A percentile compares a stretch with the other conserved stretches of the same genome.
Conservation (phyloP, 2,888 invertebrate species). For the Punctoribates punctum region DNA sequence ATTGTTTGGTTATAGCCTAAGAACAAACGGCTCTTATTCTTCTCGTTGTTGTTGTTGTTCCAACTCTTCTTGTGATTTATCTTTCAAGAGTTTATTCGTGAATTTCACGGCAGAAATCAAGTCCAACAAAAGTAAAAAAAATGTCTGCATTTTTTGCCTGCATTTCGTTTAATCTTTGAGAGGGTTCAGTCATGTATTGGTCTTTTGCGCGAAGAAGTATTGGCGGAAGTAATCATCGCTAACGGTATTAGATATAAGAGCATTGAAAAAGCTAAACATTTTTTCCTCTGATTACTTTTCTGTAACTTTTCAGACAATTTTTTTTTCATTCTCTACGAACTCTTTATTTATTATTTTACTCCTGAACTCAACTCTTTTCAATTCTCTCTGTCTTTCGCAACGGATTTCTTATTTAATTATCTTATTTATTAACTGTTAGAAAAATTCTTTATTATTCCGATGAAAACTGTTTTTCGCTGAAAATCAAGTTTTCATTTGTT, state of each 20-base stretch:
- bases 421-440: too few relatives aligned
- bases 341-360: background rate
- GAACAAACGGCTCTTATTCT: background rate
- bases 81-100: background rate
- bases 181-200: background rate
- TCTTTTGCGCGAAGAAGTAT: background rate
- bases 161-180: too few relatives aligned
- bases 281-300: slow-evolving; percentile 8
- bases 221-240: slow-evolving; percentile 36
- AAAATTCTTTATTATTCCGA: too few relatives aligned
- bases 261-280: background rate
- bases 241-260: slow-evolving; percentile 14
- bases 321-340: background rate
- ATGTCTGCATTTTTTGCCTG: background rate
- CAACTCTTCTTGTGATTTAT: background rate
- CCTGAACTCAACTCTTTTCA: background rate
- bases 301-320: slow-evolving; percentile 14
- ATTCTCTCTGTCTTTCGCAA: background rate
- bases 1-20: background rate
- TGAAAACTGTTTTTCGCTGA: too few relatives aligned
- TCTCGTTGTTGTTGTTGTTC: background rate
- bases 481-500: too few relatives aligned
- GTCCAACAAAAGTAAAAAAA: background rate
- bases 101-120: background rate
- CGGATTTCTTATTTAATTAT: too few relatives aligned